phyloP scores from a whole-genome alignment of 2,113 vertebrate genomes.

The Glaucidium brasilianum region DNA sequence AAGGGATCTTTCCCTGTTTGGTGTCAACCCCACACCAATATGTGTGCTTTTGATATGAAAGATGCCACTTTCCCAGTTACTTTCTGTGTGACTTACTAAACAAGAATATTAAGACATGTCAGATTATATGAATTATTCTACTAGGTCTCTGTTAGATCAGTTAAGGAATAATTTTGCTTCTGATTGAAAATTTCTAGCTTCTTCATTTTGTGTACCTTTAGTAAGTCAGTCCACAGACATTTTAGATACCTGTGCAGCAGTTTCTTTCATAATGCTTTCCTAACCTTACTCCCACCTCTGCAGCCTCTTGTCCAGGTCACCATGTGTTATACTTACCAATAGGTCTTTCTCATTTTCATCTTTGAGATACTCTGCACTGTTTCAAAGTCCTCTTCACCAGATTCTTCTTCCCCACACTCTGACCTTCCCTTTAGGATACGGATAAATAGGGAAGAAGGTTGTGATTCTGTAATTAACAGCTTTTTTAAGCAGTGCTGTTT shows the following conservation, averaged over 20 bases:
- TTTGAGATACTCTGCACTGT: not conserved
- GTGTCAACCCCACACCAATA: not conserved
- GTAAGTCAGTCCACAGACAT: not conserved
- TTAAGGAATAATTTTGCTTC: not conserved
- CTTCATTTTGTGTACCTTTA: not conserved
- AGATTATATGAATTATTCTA: not conserved
- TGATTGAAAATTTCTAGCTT: not conserved
- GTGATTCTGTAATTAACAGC: not conserved
- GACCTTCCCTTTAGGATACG: not conserved
- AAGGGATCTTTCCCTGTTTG: not conserved
- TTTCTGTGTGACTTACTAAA: not conserved
- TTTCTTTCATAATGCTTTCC: not conserved
- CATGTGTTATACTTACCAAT: not conserved
- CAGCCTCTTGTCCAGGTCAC: not conserved
- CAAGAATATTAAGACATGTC: not conserved
- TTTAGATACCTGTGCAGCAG: not conserved
- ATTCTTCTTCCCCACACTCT: not conserved
- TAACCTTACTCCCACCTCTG: not conserved
- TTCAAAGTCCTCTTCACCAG: not conserved
- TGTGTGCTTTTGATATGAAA: not conserved
- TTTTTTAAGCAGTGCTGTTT: not conserved
- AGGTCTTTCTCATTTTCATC: not conserved
- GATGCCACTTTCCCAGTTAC: not conserved
- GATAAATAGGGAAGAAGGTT: not conserved
- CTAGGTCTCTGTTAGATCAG: not conserved